Evolutionary conservation across 53 echinoderm and acorn worm species (phyloP), one percentile per base, ranked within the genome.

Genomic region (Glandiceps talaboti): DNA sequence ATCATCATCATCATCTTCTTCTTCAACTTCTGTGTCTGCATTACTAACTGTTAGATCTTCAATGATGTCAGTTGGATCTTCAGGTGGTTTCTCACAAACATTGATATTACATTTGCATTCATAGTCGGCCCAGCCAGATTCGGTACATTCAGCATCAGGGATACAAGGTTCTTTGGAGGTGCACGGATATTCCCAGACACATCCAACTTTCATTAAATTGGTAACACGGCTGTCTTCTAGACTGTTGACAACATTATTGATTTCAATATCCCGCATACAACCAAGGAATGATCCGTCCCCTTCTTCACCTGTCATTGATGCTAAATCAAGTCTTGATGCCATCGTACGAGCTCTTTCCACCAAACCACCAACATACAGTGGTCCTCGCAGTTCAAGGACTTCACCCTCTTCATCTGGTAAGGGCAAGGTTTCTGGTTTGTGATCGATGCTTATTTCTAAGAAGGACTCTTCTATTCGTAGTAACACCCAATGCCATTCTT

Each of bases 211-310:
- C 6, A 99, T 90, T 29, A 93, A 89, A 76, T 94, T 87, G 12
- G 99, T 99, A 25, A 91, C 91, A 1, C 86, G 87, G 1, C 91
- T 87, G 77, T 99, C 99, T 29, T 89, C 99, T 1, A 99, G 88
- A 0, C 93, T 87, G 32, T 84, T 76, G 76, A 86, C 89, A 28
- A 85, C 88, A 73, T 79, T 77, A 81, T 99, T 89, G 30, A 99
- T 82, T 74, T 99, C 99, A 25, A 94, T 80, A 31, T 99, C 91
- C 74, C 91, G 85, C 25, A 99, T 31, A 77, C 93, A 94, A 32
- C 99, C 99, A 33, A 76, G 81, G 77, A 91, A 89, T 1, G 94
- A 99, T 26, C 99, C 94, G 1, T 93, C 97, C 10, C 82, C 87
- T 33, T 89, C 91, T 33, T 87, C 84, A 86, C 93, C 91, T 1